Evolutionary conservation across 2,797 vertebrate species (phyloP), one percentile per base, ranked within the genome.

Genomic region (Hoplostethus atlanticus): DNA sequence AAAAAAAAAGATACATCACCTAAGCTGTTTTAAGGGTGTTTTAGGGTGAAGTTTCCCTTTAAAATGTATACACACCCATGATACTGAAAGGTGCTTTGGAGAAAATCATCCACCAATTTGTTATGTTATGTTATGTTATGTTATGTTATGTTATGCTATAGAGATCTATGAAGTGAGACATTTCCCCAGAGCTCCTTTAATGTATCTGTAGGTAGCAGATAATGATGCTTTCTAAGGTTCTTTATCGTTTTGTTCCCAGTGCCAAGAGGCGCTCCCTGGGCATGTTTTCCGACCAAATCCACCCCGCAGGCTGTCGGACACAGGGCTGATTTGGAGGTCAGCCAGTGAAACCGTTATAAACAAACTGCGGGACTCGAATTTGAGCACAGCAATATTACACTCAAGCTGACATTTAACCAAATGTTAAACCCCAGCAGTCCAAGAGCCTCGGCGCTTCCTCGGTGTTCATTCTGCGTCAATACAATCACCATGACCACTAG

Each of bases 341-440:
- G 28, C 53, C 53, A 55, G 51, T 6, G 53, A 55, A 13, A 55
- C 28, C 30, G 28, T 15, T 2, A 11, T 31, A 55, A 31, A 34
- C 7, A 11, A 10, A 4, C 30, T 55, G 30, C 15, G 13, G 13
- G 30, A 34, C 17, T 30, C 34, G 28, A 55, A 55, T 34, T 34
- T 56, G 13, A 56, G 7, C 30, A n/a, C 30, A 36, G 54, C 11
- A 21, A 9, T 36, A 36, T 36, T 36, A 28, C 1, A 21, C 51
- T 36, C 54, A 34, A n/a, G 54, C 31, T 31, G 53, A 55, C 30
- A 34, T 55, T 55, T 31, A 55, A 36, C 31, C 30, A 55, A 55
- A 55, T 55, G 30, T 30, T 53, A 28, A 12, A 53, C 1, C 51
- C 30, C 13, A 3, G 25, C 28, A 54, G 28, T 31, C 53, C 30